Evolutionary conservation across 2,113 vertebrate species (phyloP), one percentile per base, ranked within the genome.

Genomic region (Festucalex cinctus): DNA sequence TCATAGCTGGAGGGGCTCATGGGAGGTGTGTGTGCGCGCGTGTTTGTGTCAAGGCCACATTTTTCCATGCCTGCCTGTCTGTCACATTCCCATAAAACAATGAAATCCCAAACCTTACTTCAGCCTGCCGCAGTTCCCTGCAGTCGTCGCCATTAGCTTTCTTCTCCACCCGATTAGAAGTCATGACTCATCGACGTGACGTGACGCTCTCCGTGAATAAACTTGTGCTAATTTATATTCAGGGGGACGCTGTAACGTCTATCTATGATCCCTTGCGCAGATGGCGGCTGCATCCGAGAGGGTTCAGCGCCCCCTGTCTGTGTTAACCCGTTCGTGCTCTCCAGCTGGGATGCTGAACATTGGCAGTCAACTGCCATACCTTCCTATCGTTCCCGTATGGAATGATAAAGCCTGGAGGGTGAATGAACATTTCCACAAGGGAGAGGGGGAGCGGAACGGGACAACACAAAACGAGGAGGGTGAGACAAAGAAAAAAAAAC

Each of bases 81-180:
- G 88, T 89, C 87, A 88, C 80, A 89, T 88, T 83, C 65, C 61
- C 88, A 83, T 89, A 83, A 89, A 89, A 88, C 88, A 89, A 93
- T 92, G 89, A 91, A 88, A 92, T 88, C 66, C 20, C 0, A 76
- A 79, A 68, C 64, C 57, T 59, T 24, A 70, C 73, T 60, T 48
- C n/a, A 37, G 10, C 41, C 60, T 80, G 67, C 75, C 83, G 73
- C 87, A 84, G 75, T 66, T 87, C 80, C 69, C 85, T 70, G 32
- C 65, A 75, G 14, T 68, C 64, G 17, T 44, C 28, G 1, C 53
- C 54, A 77, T 85, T 75, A 83, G 66, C 75, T 66, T 66, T 71
- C 70, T 58, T 68, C 81, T 72, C 70, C 59, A 75, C 77, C 78
- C 74, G 68, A 74, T 86, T 76, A 85, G 69, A 69, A 80, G 68